Evolutionary conservation across 2,113 vertebrate species (phyloP).

Genomic region (Hippocampus barbouri): DNA sequence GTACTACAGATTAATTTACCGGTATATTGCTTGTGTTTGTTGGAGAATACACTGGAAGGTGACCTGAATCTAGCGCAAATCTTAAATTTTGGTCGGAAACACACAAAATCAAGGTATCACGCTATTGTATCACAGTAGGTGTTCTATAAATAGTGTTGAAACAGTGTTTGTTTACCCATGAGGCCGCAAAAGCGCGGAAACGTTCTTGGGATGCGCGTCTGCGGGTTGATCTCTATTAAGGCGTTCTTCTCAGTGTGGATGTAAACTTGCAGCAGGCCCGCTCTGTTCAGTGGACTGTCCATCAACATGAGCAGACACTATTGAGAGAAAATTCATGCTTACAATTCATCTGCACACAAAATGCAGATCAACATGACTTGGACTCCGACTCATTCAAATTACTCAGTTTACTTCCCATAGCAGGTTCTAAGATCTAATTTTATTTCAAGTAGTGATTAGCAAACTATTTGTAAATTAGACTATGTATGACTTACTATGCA

Average conservation of each 20-base stretch:
- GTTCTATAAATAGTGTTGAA: neutral
- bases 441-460: too few relatives aligned
- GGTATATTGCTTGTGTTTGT: too few relatives aligned
- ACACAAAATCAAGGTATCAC: neutral
- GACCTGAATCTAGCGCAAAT: too few relatives aligned
- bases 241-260: constrained; percentile 92
- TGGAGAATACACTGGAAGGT: too few relatives aligned
- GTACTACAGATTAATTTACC: too few relatives aligned
- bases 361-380: neutral
- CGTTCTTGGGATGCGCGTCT: constrained; percentile 94
- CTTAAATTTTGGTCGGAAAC: too few relatives aligned
- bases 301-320: constrained; percentile 93
- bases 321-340: neutral
- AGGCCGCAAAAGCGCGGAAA: constrained; percentile 94
- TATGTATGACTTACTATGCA: too few relatives aligned
- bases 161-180: constrained; percentile 79
- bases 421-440: too few relatives aligned
- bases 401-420: too few relatives aligned
- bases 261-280: constrained; percentile 92
- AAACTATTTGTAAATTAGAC: too few relatives aligned
- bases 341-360: neutral
- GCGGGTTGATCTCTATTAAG: constrained; percentile 93
- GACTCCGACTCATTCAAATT: too few relatives aligned
- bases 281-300: constrained; percentile 95
- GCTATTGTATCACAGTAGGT: neutral